Conservation (phyloP, 1,140 invertebrate species). For the Cydia pomonella region DNA sequence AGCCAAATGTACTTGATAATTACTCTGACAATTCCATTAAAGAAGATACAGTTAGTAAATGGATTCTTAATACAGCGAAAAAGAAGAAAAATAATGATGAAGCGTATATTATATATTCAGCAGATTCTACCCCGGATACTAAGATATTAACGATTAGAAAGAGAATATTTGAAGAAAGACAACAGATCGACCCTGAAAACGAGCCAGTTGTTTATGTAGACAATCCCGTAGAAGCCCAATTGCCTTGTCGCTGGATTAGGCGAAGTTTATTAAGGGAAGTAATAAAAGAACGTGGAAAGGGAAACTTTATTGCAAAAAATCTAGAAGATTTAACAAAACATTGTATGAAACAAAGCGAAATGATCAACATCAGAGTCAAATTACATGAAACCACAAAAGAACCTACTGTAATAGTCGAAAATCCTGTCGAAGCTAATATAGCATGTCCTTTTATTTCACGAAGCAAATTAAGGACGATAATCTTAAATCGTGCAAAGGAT, state of each 20-base stretch:
- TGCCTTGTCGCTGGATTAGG: constrained; percentile 5
- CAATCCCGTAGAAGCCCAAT: background rate
- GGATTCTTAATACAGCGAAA: constrained; percentile 9
- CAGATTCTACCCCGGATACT: background rate
- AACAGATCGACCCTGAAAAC: background rate
- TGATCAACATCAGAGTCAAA: background rate
- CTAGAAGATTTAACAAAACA: background rate
- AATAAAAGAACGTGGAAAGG: constrained; percentile 1
- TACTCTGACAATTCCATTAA: background rate
- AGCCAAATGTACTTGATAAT: background rate
- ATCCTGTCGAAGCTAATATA: constrained; percentile 2
- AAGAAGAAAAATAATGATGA: background rate
- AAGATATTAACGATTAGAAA: background rate
- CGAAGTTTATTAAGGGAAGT: background rate
- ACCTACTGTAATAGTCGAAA: background rate
- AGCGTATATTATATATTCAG: background rate
- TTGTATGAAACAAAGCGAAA: background rate
- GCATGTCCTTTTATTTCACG: background rate
- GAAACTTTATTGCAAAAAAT: background rate
- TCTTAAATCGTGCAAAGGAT: background rate
- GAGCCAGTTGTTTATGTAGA: background rate
- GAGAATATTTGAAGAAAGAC: background rate
- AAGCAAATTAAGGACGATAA: background rate
- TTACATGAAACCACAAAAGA: background rate
- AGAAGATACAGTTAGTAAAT: background rate